A percentile compares a stretch with the other conserved stretches of the same genome.
Evolutionary conservation across 1,140 invertebrate species (phyloP).

Genomic region (Tetraneura akinire): DNA sequence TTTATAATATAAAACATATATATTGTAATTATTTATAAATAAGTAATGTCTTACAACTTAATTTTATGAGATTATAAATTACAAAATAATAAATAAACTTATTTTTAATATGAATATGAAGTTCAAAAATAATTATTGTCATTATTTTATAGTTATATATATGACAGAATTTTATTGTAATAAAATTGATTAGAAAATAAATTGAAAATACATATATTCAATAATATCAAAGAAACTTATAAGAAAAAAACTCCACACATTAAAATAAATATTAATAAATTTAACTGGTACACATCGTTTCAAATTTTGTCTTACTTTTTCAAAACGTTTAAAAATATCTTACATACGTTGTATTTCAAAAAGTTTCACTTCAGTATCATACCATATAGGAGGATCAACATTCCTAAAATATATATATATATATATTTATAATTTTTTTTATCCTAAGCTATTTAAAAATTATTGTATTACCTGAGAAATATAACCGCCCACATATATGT

Average conservation of each 20-base stretch:
- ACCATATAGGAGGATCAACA: constrained; percentile 98
- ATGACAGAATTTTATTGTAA: too few species aligned
- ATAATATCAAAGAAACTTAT: neutral
- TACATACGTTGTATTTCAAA: constrained; percentile 95
- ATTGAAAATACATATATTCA: constrained; percentile 1
- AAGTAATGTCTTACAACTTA: too few species aligned
- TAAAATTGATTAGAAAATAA: too few species aligned
- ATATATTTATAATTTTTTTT: neutral
- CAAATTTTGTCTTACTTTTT: neutral
- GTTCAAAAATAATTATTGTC: too few species aligned
- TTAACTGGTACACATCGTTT: too few species aligned
- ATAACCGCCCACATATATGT: constrained; percentile 99
- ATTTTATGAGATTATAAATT: too few species aligned
- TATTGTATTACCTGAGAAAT: constrained; percentile 78
- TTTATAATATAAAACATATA: too few species aligned
- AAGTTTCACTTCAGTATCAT: constrained; percentile 97
- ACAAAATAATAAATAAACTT: too few species aligned
- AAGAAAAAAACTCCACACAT: neutral
- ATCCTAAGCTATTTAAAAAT: constrained; percentile 9
- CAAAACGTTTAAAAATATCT: constrained; percentile 53
- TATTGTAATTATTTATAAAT: too few species aligned
- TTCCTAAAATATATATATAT: constrained; percentile 70
- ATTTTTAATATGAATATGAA: too few species aligned
- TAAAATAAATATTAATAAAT: neutral
- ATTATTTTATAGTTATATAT: too few species aligned